These are phyloP conservation scores for Celastrina argiolus DNA, from an alignment of 2,888 invertebrate genomes.

Conservation along the genomic window DNA sequence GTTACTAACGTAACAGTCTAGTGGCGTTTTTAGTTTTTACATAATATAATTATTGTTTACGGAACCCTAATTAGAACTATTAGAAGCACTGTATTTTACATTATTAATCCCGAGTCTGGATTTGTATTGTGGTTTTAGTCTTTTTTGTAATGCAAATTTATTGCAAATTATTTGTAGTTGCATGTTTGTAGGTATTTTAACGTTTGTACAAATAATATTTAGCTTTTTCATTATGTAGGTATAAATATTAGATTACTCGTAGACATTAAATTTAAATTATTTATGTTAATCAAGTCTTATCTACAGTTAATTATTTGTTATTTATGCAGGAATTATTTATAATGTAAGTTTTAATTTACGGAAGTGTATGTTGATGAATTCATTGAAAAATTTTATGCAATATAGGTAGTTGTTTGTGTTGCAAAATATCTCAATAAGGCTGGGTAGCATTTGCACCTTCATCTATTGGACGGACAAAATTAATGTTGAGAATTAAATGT, in stretches of 20 bases:
- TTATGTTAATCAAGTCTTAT: neutral
- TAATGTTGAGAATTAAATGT: too few species aligned
- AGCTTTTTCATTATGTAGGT: neutral
- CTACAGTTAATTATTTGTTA: neutral
- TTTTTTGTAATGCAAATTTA: too few species aligned
- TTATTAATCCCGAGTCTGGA: too few species aligned
- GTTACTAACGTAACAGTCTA: too few species aligned
- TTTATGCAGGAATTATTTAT: neutral
- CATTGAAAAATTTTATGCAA: neutral
- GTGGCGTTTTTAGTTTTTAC: too few species aligned
- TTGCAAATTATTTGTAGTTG: too few species aligned
- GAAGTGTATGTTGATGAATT: neutral
- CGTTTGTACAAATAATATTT: neutral
- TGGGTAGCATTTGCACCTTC: neutral
- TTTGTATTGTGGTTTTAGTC: too few species aligned
- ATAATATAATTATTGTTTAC: too few species aligned
- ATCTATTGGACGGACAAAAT: too few species aligned
- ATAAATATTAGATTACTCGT: neutral
- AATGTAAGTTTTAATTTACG: neutral
- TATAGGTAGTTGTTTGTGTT: neutral
- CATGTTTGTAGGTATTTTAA: too few species aligned
- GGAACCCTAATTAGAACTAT: too few species aligned
- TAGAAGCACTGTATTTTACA: too few species aligned
- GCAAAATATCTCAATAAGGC: neutral
- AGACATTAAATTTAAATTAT: slow-evolving; percentile 4